These are phyloP conservation scores for Azorinus chamasolen DNA, from an alignment of 2,888 invertebrate genomes.

Conservation along the genomic window DNA sequence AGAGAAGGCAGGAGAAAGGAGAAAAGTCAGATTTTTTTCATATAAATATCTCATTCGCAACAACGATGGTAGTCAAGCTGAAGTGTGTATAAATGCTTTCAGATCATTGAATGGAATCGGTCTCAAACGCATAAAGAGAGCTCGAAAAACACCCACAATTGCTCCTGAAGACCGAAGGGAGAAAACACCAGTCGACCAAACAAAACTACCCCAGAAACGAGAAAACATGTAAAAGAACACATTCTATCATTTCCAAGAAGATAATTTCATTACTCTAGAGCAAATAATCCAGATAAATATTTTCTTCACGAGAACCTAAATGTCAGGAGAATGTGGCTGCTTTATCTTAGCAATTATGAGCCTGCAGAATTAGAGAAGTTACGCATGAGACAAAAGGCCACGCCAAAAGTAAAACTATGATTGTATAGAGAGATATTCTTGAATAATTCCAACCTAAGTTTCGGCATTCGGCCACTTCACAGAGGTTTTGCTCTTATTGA, in stretches of 20 bases:
- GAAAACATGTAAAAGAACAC: too few relatives aligned
- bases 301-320: slow-evolving; percentile 23
- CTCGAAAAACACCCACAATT: too few relatives aligned
- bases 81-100: not conserved
- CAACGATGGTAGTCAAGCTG: not conserved
- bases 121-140: too few relatives aligned
- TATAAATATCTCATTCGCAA: not conserved
- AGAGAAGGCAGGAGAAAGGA: not conserved
- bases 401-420: too few relatives aligned
- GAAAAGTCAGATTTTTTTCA: not conserved
- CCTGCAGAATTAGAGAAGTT: slow-evolving; percentile 25
- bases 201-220: too few relatives aligned
- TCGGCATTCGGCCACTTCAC: too few relatives aligned
- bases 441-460: slow-evolving; percentile 25
- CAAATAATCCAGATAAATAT: slow-evolving; percentile 10
- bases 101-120: not conserved
- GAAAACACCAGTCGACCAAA: too few relatives aligned
- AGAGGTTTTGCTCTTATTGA: too few relatives aligned
- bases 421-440: slow-evolving; percentile 26
- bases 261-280: slow-evolving; percentile 19
- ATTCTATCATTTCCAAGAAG: slow-evolving; percentile 11
- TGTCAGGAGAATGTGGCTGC: slow-evolving; percentile 33
- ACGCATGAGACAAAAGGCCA: slow-evolving; percentile 15
- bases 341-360: too few relatives aligned
- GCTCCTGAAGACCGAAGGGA: too few relatives aligned